Evolutionary conservation across 1,140 invertebrate genomes (phyloP).

Genomic region (Gyrodactylus salaris): DNA sequence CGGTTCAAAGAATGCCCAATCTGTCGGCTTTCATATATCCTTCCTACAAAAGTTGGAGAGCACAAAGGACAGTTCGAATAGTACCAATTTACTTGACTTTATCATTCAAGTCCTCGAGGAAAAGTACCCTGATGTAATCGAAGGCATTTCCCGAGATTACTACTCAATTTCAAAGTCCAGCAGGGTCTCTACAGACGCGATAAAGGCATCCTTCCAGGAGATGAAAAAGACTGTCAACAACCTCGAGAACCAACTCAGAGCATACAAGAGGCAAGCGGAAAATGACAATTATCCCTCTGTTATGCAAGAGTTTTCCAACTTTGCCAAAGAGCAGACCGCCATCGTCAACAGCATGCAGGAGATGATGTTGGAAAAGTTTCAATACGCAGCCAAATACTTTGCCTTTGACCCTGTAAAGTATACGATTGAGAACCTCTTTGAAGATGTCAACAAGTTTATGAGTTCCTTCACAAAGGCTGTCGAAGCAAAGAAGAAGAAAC

Average conservation of each 20-base stretch:
- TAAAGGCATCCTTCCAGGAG: neutral
- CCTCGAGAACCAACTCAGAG: conserved; percentile 12
- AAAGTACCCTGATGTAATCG: conserved; percentile 47
- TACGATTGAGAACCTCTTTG: conserved; percentile 70
- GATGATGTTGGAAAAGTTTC: conserved; percentile 55
- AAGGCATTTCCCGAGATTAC: conserved; percentile 43
- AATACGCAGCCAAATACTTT: conserved; percentile 51
- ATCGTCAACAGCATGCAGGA: conserved; percentile 60
- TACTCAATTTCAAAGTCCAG: conserved; percentile 32
- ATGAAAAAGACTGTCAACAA: conserved; percentile 5
- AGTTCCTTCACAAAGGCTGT: conserved; percentile 32
- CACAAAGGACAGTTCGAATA: conserved; percentile 70
- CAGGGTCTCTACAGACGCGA: conserved; percentile 11
- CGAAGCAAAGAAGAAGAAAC: neutral
- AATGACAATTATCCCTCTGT: neutral
- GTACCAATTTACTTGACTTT: conserved; percentile 61
- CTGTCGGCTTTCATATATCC: conserved; percentile 76
- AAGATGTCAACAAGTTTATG: conserved; percentile 70
- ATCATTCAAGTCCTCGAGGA: conserved; percentile 49
- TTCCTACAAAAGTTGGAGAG: conserved; percentile 68
- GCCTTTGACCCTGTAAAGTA: conserved; percentile 72
- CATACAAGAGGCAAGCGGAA: neutral
- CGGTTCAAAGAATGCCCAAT: conserved; percentile 57
- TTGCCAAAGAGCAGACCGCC: conserved; percentile 47
- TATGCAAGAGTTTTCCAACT: conserved; percentile 15